A percentile compares a stretch with the other conserved stretches of the same genome.
These are phyloP conservation scores for Pseudomyrmex sp. DNA, from an alignment of 1,140 invertebrate species.

Conservation along the genomic window DNA sequence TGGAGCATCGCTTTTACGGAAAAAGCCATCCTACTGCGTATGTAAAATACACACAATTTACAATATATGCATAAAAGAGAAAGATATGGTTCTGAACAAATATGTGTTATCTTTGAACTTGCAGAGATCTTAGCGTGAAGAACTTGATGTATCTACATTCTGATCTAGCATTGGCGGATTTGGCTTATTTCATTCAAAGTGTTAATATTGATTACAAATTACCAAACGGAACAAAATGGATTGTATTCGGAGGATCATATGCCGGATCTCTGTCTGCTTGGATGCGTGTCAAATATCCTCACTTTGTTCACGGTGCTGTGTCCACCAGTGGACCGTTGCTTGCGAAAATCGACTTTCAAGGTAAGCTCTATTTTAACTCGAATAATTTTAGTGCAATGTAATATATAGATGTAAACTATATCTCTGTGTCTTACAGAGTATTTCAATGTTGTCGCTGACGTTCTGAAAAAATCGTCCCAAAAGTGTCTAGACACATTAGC, in stretches of 20 bases:
- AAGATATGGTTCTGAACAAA: not conserved
- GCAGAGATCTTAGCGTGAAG: slow-evolving; percentile 90
- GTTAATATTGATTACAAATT: slow-evolving; percentile 90
- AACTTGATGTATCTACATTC: slow-evolving; percentile 93
- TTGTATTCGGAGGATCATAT: slow-evolving; percentile 97
- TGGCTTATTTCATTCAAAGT: slow-evolving; percentile 91
- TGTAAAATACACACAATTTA: slow-evolving; percentile 79
- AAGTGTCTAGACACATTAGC: slow-evolving; percentile 88
- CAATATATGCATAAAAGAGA: not conserved
- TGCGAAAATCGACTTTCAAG: slow-evolving; percentile 93
- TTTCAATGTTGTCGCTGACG: slow-evolving; percentile 90
- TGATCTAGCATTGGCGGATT: slow-evolving; percentile 94
- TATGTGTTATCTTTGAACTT: slow-evolving; percentile 69
- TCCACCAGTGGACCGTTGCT: slow-evolving; percentile 95
- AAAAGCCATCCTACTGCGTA: slow-evolving; percentile 93
- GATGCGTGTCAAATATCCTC: slow-evolving; percentile 95
- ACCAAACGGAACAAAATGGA: slow-evolving; percentile 90
- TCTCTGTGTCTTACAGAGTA: slow-evolving; percentile 88
- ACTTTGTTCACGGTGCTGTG: slow-evolving; percentile 93
- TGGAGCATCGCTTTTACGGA: slow-evolving; percentile 98
- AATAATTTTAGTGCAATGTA: not conserved
- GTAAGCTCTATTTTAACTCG: slow-evolving; percentile 81
- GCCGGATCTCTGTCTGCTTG: slow-evolving; percentile 96
- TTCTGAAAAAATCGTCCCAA: slow-evolving; percentile 87
- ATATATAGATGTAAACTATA: not conserved